Conservation (phyloP, 92 coral and sea anemone genomes). For the Hydrozoanthus gracilis region DNA sequence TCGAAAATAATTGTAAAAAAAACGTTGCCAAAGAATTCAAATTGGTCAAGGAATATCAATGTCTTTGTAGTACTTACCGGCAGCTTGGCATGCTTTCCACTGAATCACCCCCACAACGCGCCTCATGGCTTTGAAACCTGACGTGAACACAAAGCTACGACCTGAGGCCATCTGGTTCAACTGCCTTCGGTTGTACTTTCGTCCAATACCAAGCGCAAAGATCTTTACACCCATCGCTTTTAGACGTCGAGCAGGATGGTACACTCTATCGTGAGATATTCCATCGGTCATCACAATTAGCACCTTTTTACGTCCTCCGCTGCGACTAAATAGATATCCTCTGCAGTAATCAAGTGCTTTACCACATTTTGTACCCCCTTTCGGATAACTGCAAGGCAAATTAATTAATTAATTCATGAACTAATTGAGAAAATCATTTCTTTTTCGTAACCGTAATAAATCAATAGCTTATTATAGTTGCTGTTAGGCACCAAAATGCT, state of each 20-base stretch:
- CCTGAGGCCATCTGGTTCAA: constrained; percentile 79
- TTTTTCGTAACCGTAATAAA: not conserved
- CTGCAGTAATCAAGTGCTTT: constrained; percentile 19
- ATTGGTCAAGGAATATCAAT: no score
- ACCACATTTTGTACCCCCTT: constrained; percentile 52
- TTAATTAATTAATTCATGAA: no score
- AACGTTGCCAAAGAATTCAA: no score
- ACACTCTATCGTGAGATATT: constrained; percentile 70
- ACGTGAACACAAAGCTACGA: constrained; percentile 70
- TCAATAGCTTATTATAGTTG: not conserved
- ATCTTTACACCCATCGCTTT: constrained; percentile 85
- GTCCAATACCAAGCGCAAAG: constrained; percentile 87
- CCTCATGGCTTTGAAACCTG: constrained; percentile 27
- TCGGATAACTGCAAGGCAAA: constrained; percentile 34
- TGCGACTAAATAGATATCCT: constrained; percentile 9
- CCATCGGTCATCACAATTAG: constrained; percentile 87
- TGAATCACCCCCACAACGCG: not conserved
- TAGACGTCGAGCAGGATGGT: constrained; percentile 61
- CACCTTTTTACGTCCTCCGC: constrained; percentile 52
- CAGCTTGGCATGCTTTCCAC: constrained; percentile 10
- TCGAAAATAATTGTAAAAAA: no score
- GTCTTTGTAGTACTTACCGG: not conserved
- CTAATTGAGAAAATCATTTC: not conserved
- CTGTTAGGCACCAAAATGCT: no score
- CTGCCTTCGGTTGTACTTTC: constrained; percentile 77